Evolutionary conservation across 2,797 vertebrate genomes (phyloP).

Genomic region (Poecilia picta): DNA sequence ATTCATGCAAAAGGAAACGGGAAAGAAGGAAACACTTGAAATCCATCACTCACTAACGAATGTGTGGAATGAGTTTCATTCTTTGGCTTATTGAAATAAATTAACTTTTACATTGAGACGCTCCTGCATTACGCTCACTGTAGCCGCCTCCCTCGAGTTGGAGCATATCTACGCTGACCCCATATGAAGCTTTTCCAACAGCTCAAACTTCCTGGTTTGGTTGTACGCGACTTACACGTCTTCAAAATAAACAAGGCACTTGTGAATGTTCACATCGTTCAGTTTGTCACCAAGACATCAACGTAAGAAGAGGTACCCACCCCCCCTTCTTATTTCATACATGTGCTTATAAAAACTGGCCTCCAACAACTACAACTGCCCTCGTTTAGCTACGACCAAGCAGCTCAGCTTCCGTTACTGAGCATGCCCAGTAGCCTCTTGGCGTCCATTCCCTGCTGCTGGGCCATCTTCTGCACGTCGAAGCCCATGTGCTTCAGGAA

Average conservation of each 20-base stretch:
- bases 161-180: constrained; percentile 24
- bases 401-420: constrained; percentile 82
- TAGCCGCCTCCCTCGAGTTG: constrained; percentile 12
- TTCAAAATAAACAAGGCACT: constrained; percentile 18
- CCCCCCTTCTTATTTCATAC: constrained; percentile 2
- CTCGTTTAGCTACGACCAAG: not conserved
- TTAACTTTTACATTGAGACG: not conserved
- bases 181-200: constrained; percentile 15
- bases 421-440: constrained; percentile 92
- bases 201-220: constrained; percentile 25
- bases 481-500: constrained; percentile 98
- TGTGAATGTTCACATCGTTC: not conserved
- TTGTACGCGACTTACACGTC: constrained; percentile 15
- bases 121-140: not conserved
- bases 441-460: constrained; percentile 94
- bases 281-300: not conserved
- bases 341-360: not conserved
- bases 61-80: not conserved
- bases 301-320: not conserved
- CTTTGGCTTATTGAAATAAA: not conserved
- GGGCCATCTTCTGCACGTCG: constrained; percentile 92
- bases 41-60: not conserved
- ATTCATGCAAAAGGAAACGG: not conserved
- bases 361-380: not conserved
- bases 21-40: not conserved